Evolutionary conservation across 2,888 invertebrate species (phyloP).

Genomic region (Sinopyrophorus schimmeli): DNA sequence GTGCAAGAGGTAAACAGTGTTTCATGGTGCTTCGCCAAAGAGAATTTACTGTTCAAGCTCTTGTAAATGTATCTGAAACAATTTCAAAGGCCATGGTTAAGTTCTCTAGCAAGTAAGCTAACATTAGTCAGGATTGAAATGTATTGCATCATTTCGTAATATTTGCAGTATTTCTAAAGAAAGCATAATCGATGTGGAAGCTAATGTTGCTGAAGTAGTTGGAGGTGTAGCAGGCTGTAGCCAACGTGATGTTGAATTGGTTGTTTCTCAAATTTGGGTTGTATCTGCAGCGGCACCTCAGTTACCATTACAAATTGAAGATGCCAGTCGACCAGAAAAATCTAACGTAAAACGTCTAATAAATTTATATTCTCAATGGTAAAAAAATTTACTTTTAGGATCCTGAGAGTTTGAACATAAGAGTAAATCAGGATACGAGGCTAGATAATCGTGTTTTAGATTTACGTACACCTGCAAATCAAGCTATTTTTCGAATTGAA

Average conservation of each 20-base stretch:
- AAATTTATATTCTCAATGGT: not conserved
- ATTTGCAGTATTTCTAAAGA: constrained; percentile 83
- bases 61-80: constrained; percentile 71
- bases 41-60: constrained; percentile 87
- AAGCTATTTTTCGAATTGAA: constrained; percentile 93
- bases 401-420: constrained; percentile 75
- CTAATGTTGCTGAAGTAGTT: constrained; percentile 71
- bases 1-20: constrained; percentile 97
- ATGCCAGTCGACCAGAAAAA: constrained; percentile 86
- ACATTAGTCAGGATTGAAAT: constrained; percentile 10
- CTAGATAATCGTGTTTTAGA: constrained; percentile 92
- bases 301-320: constrained; percentile 93
- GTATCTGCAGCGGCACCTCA: constrained; percentile 84
- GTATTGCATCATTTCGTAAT: constrained; percentile 9
- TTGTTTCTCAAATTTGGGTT: constrained; percentile 75
- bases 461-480: constrained; percentile 94
- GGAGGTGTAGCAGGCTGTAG: constrained; percentile 84
- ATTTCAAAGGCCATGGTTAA: constrained; percentile 97
- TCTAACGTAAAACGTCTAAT: constrained; percentile 57
- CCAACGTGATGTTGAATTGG: constrained; percentile 82
- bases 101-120: constrained; percentile 84
- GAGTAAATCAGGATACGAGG: constrained; percentile 96
- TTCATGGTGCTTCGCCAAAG: constrained; percentile 92
- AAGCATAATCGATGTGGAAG: constrained; percentile 91
- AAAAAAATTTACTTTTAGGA: constrained; percentile 72